Base-by-base conservation (phyloP, 2,888 invertebrate genomes). In the Uropetala carovei region DNA sequence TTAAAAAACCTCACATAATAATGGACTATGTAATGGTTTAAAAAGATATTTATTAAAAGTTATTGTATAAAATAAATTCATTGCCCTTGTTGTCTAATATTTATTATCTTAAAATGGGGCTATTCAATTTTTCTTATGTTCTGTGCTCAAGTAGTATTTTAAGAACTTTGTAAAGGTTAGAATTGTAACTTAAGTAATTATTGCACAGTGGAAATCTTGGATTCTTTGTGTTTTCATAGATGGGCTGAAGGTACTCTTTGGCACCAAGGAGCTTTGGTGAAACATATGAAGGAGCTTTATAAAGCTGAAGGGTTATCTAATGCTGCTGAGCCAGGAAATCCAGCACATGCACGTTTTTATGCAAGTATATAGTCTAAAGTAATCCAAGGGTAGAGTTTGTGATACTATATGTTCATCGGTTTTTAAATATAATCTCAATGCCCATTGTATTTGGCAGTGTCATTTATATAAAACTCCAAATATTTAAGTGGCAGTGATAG, bases 271-370 rank as follows among this genome's bases (percentile, higher is more conserved):
- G 97, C 97, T 9, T 95, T 98, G 92, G 96, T 98, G 0, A 97
- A 97, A 94, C 96, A 97, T 94, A 97, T 96, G 91, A 97, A 97
- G 92, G 97, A 97, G 92, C 94, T 97, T 68, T 98, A 97, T 95
- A 96, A 97, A 93, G 98, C 98, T 0, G 96, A 96, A 94, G 97
- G 98, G 3, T 96, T 97, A 82, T 97, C 97, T 27, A 98, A 98
- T 93, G 98, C 98, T 22, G 99, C 99, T 0, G 97, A 98, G 94
- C 99, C 99, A 0, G 98, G 97, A 18, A 98, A 98, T 94, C 95
- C 96, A 68, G 96, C 97, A 93, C 98, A 99, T 95, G 96, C 96
- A 75, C 95, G 98, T 93, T 99, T 99, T 95, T 97, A 98, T 96
- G 99, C 99, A 95, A 96, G 98, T 96, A 93, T 91, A n/a, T 84